Evolutionary conservation across 2,888 invertebrate species (phyloP), one percentile per base, ranked within the genome.

Genomic region (Phengaris arion): DNA sequence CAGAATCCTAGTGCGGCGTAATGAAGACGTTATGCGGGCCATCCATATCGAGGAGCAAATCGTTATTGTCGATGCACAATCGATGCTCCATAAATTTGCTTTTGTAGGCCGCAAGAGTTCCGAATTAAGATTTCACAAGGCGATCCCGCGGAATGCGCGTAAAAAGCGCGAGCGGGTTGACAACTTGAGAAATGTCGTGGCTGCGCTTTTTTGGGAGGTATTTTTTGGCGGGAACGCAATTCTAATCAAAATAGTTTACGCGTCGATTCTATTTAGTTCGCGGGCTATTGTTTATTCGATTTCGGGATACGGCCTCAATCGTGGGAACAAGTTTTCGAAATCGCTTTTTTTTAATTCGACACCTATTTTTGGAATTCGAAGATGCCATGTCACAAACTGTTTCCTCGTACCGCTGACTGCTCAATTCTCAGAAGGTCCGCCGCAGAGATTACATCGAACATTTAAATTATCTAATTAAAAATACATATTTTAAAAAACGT

Each of bases 231-330:
- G 86, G 88, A 88, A 89, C 88, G 89, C 90, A 89, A 91, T 92
- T 92, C 93, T 92, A 92, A 93, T 93, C 93, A 93, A 93, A 93
- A 93, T 93, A 91, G 92, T 93, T 93, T 93, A 93, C 93, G 92
- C 90, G 87, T 85, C 84, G 83, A 81, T 82, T 82, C 81, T 81
- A 80, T 80, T 82, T 79, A 80, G 81, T 80, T 78, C 79, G 78
- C 81, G 82, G 77, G 77, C 81, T 78, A 83, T 85, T 83, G 84
- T 85, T 82, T 81, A 79, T 80, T 80, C 78, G 78, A 74, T 79
- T 79, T 77, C 74, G 77, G 77, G 79, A 75, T 78, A 78, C 79
- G 74, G 79, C 78, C 77, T 77, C 79, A 78, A 79, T 79, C 81
- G 82, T 81, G 82, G 81, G 82, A 83, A 82, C 78, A 76, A 45